Conservation (phyloP, 2,797 vertebrate species). For the Rhynchonycteris naso region DNA sequence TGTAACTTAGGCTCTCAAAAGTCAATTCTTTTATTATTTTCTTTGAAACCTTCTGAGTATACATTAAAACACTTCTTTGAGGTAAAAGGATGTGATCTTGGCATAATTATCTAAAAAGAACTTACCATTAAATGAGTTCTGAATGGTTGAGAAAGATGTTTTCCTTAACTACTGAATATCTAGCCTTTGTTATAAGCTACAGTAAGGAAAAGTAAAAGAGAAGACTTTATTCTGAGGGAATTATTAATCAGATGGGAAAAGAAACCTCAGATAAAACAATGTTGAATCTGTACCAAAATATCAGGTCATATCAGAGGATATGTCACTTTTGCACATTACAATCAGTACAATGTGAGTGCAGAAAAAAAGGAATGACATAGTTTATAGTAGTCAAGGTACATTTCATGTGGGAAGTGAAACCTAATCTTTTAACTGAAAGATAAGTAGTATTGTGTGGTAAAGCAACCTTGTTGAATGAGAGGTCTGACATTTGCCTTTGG, state of each 20-base stretch:
- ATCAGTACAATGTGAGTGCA: conserved; percentile 2
- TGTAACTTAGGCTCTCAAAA: conserved; percentile 1
- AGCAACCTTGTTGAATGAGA: background rate
- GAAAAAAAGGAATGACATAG: background rate
- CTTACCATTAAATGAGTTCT: conserved; percentile 16
- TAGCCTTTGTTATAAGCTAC: background rate
- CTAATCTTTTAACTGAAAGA: conserved; percentile 15
- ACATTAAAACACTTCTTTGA: background rate
- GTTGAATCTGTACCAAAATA: conserved; percentile 23
- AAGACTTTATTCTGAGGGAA: background rate
- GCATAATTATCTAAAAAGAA: background rate
- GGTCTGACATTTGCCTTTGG: background rate
- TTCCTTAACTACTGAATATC: conserved; percentile 15
- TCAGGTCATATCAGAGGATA: background rate
- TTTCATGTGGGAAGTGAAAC: conserved; percentile 13
- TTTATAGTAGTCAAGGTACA: background rate
- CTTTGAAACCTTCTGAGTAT: background rate
- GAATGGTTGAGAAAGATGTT: conserved; percentile 9
- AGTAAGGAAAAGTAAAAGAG: conserved; percentile 5
- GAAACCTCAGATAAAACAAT: conserved; percentile 14
- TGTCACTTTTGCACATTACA: background rate
- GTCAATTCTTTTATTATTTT: conserved; percentile 13
- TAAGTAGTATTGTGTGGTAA: background rate
- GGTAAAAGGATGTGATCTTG: background rate
- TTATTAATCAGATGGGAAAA: background rate